Evolutionary conservation across 2,113 vertebrate species (phyloP).

Genomic region (Cricetomys ansorgei): DNA sequence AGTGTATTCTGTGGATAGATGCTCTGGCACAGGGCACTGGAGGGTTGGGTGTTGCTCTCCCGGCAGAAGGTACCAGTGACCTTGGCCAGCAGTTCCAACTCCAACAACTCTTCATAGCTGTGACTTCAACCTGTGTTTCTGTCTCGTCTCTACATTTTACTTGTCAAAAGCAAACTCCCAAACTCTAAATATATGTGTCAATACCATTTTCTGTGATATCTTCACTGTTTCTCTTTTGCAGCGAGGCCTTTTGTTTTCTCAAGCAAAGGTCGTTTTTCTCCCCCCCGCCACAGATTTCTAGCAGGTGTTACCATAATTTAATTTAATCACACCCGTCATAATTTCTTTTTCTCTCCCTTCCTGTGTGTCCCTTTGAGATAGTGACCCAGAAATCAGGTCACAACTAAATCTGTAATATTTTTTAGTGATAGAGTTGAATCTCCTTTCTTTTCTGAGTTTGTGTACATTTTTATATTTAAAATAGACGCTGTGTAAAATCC

Average conservation of each 20-base stretch:
- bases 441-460: background rate
- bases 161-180: background rate
- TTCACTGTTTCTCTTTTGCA: background rate
- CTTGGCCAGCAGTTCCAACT: background rate
- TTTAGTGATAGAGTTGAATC: background rate
- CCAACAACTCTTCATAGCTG: background rate
- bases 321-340: background rate
- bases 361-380: background rate
- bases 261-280: background rate
- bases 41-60: background rate
- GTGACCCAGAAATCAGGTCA: constrained; percentile 32
- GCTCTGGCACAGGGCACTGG: no score
- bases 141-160: background rate
- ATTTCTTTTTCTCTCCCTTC: background rate
- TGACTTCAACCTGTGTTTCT: background rate
- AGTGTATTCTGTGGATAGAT: background rate
- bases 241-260: background rate
- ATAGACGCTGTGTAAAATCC: background rate
- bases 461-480: background rate
- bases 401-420: background rate
- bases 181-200: background rate
- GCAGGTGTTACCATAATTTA: background rate
- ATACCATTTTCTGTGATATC: background rate
- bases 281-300: background rate
- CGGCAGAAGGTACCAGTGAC: background rate